phyloP scores from a whole-genome alignment of 2,888 invertebrate genomes.

The Automeris io region DNA sequence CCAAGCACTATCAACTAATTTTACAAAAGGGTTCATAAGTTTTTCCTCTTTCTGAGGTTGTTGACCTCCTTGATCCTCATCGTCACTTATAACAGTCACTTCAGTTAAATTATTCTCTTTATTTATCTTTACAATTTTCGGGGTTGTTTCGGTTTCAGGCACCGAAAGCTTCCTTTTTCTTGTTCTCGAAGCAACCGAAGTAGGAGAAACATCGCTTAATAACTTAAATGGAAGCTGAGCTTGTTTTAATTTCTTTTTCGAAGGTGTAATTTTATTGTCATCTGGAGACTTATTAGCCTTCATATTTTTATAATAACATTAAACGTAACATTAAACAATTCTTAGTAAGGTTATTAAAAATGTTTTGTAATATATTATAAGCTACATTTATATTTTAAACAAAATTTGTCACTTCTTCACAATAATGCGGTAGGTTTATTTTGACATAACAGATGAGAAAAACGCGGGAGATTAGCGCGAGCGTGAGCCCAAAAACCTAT shows the following conservation, averaged over 20 bases:
- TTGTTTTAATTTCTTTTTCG: constrained; percentile 78
- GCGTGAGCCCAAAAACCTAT: constrained; percentile 20
- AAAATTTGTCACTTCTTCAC: constrained; percentile 26
- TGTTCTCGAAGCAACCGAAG: constrained; percentile 36
- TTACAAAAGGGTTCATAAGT: constrained; percentile 54
- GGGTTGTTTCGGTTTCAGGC: constrained; percentile 41
- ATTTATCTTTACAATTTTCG: constrained; percentile 57
- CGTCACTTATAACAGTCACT: constrained; percentile 57
- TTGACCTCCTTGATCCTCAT: constrained; percentile 42
- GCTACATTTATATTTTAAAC: no score
- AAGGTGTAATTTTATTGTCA: constrained; percentile 54
- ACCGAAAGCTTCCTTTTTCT: constrained; percentile 67
- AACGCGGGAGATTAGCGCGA: constrained; percentile 52
- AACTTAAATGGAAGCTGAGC: constrained; percentile 79
- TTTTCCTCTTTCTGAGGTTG: constrained; percentile 29
- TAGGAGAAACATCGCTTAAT: constrained; percentile 59
- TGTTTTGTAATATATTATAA: no score
- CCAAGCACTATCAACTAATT: constrained; percentile 55
- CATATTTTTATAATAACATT: constrained; percentile 34
- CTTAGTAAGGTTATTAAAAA: no score
- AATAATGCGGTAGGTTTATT: constrained; percentile 32
- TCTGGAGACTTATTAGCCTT: constrained; percentile 57
- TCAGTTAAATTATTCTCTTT: constrained; percentile 52
- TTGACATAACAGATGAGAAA: constrained; percentile 37
- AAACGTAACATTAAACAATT: constrained; percentile 19